phyloP scores from a whole-genome alignment of 2,113 vertebrate genomes.

The Chaetodon auriga region DNA sequence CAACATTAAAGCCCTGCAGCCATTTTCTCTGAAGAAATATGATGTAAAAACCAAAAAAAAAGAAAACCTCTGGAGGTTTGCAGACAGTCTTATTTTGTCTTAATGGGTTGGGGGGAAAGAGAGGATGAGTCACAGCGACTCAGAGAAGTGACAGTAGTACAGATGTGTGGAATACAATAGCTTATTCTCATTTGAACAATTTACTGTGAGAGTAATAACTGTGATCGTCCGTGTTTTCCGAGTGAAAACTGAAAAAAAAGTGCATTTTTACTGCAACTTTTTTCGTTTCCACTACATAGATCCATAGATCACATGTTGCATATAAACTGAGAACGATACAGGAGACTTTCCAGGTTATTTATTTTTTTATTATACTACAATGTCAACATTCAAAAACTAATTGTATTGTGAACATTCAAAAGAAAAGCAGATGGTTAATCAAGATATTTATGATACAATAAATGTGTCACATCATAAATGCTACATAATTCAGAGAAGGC shows the following conservation, averaged over 20 bases:
- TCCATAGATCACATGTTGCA: neutral
- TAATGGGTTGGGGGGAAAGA: neutral
- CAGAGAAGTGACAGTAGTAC: neutral
- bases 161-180: neutral
- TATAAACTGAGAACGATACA: neutral
- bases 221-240: too few relatives aligned
- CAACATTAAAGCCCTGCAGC: conserved; percentile 17
- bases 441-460: neutral
- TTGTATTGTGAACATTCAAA: conserved; percentile 10
- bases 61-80: neutral
- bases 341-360: neutral
- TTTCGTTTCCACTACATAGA: too few relatives aligned
- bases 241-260: too few relatives aligned
- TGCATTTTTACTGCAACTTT: too few relatives aligned
- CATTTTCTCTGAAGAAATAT: neutral
- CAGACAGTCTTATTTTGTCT: neutral
- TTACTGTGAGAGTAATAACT: neutral
- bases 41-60: neutral
- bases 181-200: neutral
- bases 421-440: neutral
- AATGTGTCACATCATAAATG: conserved; percentile 19
- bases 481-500: conserved; percentile 17
- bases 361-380: neutral
- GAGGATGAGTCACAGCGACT: neutral
- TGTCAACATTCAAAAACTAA: neutral